phyloP scores from a whole-genome alignment of 2,113 vertebrate genomes.

The Actenoides lindsayi region DNA sequence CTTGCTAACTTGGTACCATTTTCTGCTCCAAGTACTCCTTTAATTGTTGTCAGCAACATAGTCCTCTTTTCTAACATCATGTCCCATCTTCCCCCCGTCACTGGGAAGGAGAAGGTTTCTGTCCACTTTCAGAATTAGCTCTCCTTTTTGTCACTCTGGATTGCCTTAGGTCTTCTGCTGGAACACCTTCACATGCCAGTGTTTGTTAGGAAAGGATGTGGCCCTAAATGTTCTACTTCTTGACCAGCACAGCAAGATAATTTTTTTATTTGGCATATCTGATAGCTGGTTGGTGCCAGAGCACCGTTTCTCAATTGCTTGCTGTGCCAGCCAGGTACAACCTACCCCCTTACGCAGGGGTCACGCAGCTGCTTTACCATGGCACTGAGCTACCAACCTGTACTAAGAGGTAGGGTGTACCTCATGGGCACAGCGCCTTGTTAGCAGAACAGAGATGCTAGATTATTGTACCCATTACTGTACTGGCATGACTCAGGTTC shows the following conservation, averaged over 20 bases:
- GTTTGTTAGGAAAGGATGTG: background rate
- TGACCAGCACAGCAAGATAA: background rate
- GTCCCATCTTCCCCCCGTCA: background rate
- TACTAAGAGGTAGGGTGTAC: background rate
- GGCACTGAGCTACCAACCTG: accelerated
- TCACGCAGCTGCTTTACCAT: background rate
- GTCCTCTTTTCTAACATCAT: background rate
- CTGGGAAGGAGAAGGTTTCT: background rate
- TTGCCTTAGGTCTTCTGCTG: background rate
- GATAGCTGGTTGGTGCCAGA: background rate
- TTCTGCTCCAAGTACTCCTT: background rate
- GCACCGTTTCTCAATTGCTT: background rate
- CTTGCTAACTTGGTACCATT: background rate
- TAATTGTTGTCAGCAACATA: background rate
- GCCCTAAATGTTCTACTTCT: background rate
- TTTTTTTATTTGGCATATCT: background rate
- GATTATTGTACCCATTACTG: background rate
- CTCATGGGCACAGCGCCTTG: accelerated
- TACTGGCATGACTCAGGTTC: background rate
- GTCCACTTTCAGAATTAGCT: background rate
- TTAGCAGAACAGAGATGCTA: background rate
- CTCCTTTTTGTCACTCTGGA: background rate
- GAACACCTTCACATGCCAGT: background rate
- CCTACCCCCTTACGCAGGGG: accelerated
- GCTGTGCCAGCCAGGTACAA: background rate